Evolutionary conservation across 1,140 invertebrate species (phyloP).

Genomic region (Amyelois transitella): DNA sequence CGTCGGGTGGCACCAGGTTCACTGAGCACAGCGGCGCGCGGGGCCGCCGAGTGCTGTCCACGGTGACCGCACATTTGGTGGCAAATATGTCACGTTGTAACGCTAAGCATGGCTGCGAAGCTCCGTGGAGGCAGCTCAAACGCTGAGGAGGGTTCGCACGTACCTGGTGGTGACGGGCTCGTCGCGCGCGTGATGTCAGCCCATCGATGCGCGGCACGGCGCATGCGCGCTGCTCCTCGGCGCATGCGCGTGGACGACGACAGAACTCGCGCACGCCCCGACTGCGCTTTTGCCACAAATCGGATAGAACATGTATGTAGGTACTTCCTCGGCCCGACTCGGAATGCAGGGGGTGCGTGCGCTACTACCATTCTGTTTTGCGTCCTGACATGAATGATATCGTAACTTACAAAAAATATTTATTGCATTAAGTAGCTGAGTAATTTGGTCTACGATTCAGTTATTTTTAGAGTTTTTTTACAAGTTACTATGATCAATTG

Average conservation of each 20-base stretch:
- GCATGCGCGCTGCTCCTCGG: slow-evolving; percentile 14
- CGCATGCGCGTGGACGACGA: not conserved
- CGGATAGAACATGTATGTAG: too few relatives aligned
- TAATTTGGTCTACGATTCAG: too few relatives aligned
- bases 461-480: too few relatives aligned
- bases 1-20: not conserved
- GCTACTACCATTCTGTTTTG: too few relatives aligned
- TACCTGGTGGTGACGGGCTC: slow-evolving; percentile 10
- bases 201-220: slow-evolving; percentile 16
- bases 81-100: not conserved
- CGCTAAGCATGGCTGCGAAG: not conserved
- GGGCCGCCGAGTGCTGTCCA: not conserved
- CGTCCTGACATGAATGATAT: too few relatives aligned
- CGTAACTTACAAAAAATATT: too few relatives aligned
- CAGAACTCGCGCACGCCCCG: slow-evolving; percentile 4
- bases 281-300: not conserved
- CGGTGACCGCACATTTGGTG: not conserved
- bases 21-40: not conserved
- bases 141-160: not conserved
- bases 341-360: too few relatives aligned
- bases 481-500: too few relatives aligned
- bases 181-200: slow-evolving; percentile 16
- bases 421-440: too few relatives aligned
- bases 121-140: not conserved
- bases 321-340: too few relatives aligned